Evolutionary conservation across 2,888 invertebrate genomes (phyloP).

Genomic region (Xiphydria camelus): DNA sequence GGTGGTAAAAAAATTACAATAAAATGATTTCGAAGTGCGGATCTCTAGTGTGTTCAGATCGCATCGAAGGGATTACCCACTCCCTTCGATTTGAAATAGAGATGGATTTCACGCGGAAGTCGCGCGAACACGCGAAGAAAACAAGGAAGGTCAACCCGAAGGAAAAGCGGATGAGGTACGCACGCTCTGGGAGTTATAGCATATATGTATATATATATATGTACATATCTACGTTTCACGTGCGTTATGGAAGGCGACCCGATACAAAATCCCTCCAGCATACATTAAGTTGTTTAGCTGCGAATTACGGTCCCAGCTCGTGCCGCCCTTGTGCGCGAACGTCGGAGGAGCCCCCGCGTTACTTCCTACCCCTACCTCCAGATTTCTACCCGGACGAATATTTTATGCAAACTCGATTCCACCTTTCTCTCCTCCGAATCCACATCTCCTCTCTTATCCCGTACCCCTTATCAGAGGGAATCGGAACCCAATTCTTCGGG

Average conservation of each 20-base stretch:
- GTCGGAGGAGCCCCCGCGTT: too few relatives aligned
- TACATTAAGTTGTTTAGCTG: constrained; percentile 1
- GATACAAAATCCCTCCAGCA: not conserved
- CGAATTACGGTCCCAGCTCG: not conserved
- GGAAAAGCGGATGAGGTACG: not conserved
- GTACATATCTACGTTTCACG: not conserved
- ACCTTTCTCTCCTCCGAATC: constrained; percentile 12
- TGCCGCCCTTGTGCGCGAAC: not conserved
- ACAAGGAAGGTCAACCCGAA: not conserved
- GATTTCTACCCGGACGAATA: constrained; percentile 27
- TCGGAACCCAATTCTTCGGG: not conserved
- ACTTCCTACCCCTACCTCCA: too few relatives aligned
- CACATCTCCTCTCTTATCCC: not conserved
- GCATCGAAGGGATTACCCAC: too few relatives aligned
- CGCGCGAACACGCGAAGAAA: too few relatives aligned
- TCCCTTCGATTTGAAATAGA: too few relatives aligned
- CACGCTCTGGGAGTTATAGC: not conserved
- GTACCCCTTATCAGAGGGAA: too few relatives aligned
- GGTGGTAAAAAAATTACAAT: too few relatives aligned
- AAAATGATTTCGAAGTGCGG: too few relatives aligned
- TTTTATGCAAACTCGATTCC: constrained; percentile 39
- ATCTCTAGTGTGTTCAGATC: too few relatives aligned
- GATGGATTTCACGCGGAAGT: too few relatives aligned
- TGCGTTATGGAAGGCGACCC: not conserved
- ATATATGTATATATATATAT: not conserved